Evolutionary conservation across 1,140 invertebrate genomes (phyloP), one percentile per base, ranked within the genome.

Genomic region (Drosophila tristis): DNA sequence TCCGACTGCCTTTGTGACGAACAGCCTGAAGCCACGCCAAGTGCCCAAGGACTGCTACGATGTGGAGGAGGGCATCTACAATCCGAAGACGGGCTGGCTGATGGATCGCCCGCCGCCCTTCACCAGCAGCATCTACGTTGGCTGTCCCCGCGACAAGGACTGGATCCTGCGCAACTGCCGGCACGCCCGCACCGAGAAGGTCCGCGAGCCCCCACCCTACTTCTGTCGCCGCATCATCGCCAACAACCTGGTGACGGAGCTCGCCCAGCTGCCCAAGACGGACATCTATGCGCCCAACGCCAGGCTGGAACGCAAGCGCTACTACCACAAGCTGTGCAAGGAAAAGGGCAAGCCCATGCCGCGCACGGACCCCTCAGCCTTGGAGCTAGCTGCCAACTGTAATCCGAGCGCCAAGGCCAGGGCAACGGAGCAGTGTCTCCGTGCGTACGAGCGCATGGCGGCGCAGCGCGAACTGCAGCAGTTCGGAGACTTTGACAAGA

Each of bases 11-110:
- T 87, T 76, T 44, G 43, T 90, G 35, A 78, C 87, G 0, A 56
- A 50, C 15, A 74, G 31, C 5, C 66, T 80, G 20, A 31, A 53
- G 16, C 3, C 79, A 0, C 74, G 87, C 0, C 0, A 5, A 0
- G 23, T 90, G 7, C 66, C 73, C 7, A 2, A n/a, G 0, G n/a
- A 73, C 2, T 74, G 66, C 45, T 90, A 44, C 20, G 87, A 90
- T 23, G 66, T 51, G 0, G 87, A 90, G 56, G 87, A 91, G 48
- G 87, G 89, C 6, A 47, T 90, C 23, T 90, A 56, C 25, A 74
- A 80, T 35, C 20, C 54, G 0, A 31, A 65, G 2, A 74, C 70
- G 3, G 65, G 74, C 13, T 90, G 74, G 61, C 23, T 89, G 1
- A 42, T 56, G 6, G 73, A 90, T 2, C 71, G 89, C 0, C 62